Conservation (phyloP, 2,888 invertebrate species). For the Brachyptera risi region DNA sequence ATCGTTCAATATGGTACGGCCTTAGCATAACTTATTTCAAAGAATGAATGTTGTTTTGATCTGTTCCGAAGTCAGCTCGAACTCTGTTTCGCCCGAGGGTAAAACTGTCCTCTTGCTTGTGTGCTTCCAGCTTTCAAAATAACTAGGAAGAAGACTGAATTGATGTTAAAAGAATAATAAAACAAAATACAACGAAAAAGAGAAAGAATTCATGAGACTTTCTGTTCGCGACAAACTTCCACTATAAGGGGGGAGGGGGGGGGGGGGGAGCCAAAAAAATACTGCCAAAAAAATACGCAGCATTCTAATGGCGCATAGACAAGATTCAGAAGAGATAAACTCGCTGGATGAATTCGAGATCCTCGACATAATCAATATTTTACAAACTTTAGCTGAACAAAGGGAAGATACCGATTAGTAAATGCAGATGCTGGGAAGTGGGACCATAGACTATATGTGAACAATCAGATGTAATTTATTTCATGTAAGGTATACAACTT, state of each 20-base stretch:
- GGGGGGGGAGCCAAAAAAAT: constrained; percentile 6
- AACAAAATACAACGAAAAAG: background rate
- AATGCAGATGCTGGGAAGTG: too few relatives aligned
- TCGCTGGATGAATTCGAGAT: constrained; percentile 8
- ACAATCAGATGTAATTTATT: too few relatives aligned
- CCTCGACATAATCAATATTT: constrained; percentile 6
- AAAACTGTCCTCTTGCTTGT: background rate
- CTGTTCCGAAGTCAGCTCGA: too few relatives aligned
- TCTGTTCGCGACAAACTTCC: constrained; percentile 13
- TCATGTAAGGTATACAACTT: too few relatives aligned
- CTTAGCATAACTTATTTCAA: too few relatives aligned
- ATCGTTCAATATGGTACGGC: too few relatives aligned
- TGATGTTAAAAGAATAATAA: background rate
- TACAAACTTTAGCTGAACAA: constrained; percentile 7
- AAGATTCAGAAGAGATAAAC: constrained; percentile 13
- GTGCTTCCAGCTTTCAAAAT: background rate
- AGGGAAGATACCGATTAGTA: too few relatives aligned
- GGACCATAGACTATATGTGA: too few relatives aligned
- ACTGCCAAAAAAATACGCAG: constrained; percentile 4
- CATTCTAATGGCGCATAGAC: constrained; percentile 5
- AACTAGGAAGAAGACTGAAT: background rate
- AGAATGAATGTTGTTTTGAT: too few relatives aligned
- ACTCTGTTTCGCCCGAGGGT: background rate
- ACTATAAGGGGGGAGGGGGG: too few relatives aligned
- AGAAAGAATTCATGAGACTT: constrained; percentile 14